Percentiles rank a stretch among this genome's conserved stretches.
These are phyloP conservation scores for Tapirus indicus DNA, from an alignment of 2,797 vertebrate genomes.

Conservation along the genomic window DNA sequence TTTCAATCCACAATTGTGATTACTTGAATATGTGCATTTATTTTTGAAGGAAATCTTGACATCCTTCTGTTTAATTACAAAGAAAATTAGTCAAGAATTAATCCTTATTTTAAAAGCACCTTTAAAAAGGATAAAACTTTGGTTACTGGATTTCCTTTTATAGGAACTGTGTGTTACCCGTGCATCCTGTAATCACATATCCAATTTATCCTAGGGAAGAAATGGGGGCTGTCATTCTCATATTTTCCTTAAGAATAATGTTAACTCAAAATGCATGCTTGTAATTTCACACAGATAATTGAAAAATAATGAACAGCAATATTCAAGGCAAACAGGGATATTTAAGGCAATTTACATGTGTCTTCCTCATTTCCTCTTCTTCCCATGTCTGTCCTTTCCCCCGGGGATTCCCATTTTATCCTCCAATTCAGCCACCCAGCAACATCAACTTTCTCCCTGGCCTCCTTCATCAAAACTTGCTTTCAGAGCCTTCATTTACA, in stretches of 20 bases:
- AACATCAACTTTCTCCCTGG: background rate
- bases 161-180: fast-evolving
- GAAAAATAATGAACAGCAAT: background rate
- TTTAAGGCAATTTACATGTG: background rate
- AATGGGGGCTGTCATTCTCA: background rate
- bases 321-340: background rate
- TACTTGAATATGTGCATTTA: background rate
- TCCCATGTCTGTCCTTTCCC: background rate
- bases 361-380: background rate
- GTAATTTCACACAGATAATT: background rate
- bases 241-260: background rate
- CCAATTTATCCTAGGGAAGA: background rate
- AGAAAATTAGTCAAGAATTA: background rate
- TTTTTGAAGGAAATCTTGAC: background rate
- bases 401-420: background rate
- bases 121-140: background rate
- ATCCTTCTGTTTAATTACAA: background rate
- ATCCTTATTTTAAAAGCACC: background rate
- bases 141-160: background rate
- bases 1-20: background rate
- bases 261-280: background rate
- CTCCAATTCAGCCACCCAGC: background rate
- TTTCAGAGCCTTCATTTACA: background rate
- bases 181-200: background rate
- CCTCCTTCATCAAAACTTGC: background rate